These are phyloP conservation scores for Hippocampus comes DNA, from an alignment of 2,113 vertebrate species.

Conservation along the genomic window DNA sequence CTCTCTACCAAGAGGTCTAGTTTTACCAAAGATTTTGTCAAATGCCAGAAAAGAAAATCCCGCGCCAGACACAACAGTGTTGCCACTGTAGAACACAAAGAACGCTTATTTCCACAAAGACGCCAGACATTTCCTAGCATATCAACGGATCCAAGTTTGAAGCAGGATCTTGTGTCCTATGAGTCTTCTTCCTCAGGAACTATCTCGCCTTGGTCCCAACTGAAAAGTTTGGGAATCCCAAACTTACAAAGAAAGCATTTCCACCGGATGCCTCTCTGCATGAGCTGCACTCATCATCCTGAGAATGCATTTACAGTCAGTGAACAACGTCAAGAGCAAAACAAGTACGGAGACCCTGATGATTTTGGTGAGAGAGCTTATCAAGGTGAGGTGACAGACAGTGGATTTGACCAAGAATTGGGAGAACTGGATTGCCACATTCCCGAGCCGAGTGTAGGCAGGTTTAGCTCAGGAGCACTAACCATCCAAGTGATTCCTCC, in stretches of 20 bases:
- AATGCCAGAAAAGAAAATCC: conserved; percentile 41
- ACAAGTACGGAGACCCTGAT: not conserved
- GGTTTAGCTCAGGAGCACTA: conserved; percentile 25
- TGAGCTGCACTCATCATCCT: conserved; percentile 48
- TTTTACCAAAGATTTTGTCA: conserved; percentile 57
- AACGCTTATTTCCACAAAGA: conserved; percentile 46
- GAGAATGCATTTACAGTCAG: conserved; percentile 39
- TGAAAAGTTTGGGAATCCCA: conserved; percentile 45
- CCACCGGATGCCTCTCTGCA: conserved; percentile 24
- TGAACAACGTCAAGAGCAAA: conserved; percentile 14
- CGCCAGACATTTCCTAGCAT: conserved; percentile 74
- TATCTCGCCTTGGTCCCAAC: conserved; percentile 62
- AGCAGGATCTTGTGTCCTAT: conserved; percentile 37
- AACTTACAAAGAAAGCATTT: conserved; percentile 16
- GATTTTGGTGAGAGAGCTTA: conserved; percentile 39
- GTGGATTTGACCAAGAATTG: conserved; percentile 61
- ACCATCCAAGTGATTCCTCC: conserved; percentile 47
- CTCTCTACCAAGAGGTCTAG: conserved; percentile 52
- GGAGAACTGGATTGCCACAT: conserved; percentile 33
- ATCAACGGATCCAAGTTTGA: conserved; percentile 2
- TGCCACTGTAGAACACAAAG: conserved; percentile 51
- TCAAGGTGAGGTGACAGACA: conserved; percentile 53
- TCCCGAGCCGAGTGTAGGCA: conserved; percentile 11
- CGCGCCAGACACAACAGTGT: conserved; percentile 21
- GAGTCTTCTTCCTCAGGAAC: conserved; percentile 67